Base-by-base conservation (phyloP, 1,140 invertebrate genomes). In the Hyposmocoma kahamanoa region DNA sequence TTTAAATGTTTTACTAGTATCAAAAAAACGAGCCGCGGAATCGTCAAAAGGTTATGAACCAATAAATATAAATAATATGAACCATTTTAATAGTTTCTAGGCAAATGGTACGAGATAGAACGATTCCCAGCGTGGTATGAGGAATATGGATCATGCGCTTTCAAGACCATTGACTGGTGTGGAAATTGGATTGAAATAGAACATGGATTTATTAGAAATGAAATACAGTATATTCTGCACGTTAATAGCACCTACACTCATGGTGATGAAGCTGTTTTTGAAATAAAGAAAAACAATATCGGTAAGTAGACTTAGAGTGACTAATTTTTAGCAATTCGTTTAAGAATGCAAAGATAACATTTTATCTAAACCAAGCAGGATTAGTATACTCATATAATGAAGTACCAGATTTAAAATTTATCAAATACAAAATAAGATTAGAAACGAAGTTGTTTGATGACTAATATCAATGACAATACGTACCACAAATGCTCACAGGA, bases 31-130 rank as follows among this genome's bases (percentile, higher is more conserved):
- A n/a, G n/a, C n/a, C n/a, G n/a, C n/a, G n/a, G n/a, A n/a, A n/a
- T n/a, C n/a, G n/a, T n/a, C n/a, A n/a, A n/a, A n/a, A n/a, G n/a
- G n/a, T n/a, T n/a, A n/a, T n/a, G n/a, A n/a, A n/a, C n/a, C n/a
- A n/a, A n/a, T n/a, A n/a, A n/a, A n/a, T n/a, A n/a, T n/a, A n/a
- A n/a, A n/a, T n/a, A n/a, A n/a, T n/a, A n/a, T n/a, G n/a, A n/a
- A n/a, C n/a, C n/a, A n/a, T n/a, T n/a, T n/a, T n/a, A n/a, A n/a
- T n/a, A 85, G 82, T 85, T 85, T 44, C 51, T 77, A 6, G 82
- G 82, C 1, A 53, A 54, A 41, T 85, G 82, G 82, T 77, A 76
- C 38, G 76, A 74, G n/a, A 70, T 83, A 36, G 61, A 80, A 42
- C 51, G 74, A 1, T 77, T 70, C 30, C 77, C 78, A 6, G 46